These are phyloP conservation scores for Semaprochilodus insignis DNA, from an alignment of 2,797 vertebrate genomes.

Conservation along the genomic window DNA sequence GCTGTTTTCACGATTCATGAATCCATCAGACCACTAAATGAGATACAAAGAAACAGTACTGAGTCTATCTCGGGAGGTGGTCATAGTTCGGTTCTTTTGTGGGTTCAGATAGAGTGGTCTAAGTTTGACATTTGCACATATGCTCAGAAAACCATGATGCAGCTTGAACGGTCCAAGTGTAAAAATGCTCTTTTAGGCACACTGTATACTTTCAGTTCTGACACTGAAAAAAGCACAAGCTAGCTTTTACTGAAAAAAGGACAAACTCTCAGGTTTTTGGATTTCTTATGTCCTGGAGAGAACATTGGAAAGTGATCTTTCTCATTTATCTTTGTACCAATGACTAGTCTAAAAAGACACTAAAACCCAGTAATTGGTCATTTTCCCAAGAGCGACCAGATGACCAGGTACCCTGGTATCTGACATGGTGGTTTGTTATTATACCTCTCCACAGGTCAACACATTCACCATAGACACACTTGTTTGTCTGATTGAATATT, in stretches of 20 bases:
- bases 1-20: too few species aligned
- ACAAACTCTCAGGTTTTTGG: neutral
- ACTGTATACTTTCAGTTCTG: neutral
- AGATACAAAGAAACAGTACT: too few species aligned
- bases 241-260: neutral
- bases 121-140: too few species aligned
- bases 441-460: neutral
- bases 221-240: too few species aligned
- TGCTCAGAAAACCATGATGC: too few species aligned
- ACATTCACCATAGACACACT: neutral
- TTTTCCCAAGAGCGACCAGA: slow-evolving; percentile 9
- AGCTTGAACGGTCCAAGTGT: too few species aligned
- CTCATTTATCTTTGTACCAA: slow-evolving; percentile 16
- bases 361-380: slow-evolving; percentile 23
- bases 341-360: neutral
- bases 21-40: too few species aligned
- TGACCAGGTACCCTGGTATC: slow-evolving; percentile 1
- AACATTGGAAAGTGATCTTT: slow-evolving; percentile 12
- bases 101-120: too few species aligned
- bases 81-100: too few species aligned
- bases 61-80: too few species aligned
- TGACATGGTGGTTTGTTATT: neutral
- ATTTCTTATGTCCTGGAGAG: neutral
- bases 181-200: too few species aligned
- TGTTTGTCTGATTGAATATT: neutral